Base-by-base conservation (phyloP, 2,888 invertebrate genomes). In the Magallana nippona region DNA sequence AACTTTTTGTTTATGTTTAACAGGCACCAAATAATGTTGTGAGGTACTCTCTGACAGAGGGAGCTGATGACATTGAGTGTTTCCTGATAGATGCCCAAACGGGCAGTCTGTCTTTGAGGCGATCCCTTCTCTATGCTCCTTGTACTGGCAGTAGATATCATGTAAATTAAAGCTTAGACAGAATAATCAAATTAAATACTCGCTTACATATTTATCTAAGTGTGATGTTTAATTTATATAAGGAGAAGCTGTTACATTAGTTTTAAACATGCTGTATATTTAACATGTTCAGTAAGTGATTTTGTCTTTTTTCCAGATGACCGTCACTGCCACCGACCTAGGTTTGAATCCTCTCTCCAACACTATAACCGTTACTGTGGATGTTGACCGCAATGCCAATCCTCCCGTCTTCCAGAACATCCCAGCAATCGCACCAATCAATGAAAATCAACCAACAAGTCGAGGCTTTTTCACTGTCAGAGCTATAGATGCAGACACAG, bases 21-120 rank as follows among this genome's bases (percentile, higher is more conserved):
- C 81, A 87, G 90, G 86, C 71, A 44, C 84, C 84, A 22, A 88
- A 88, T 85, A 88, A 89, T 84, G 82, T 78, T 0, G 71, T 91
- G 13, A 84, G 79, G 2, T 92, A 91, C 81, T 78, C 55, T 13
- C 86, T 92, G n/a, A 85, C 84, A 15, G 60, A 78, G 15, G 88
- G 89, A 22, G 63, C 71, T 13, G 82, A 79, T n/a, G 84, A 88
- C 71, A 27, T 79, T 10, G 13, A 83, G 19, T 89, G 89, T 83
- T 92, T 93, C 87, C 82, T 82, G 78, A 89, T 93, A 19, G 88
- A 91, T 83, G 86, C 89, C 1, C 88, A 85, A 11, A 89, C 86
- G 79, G 92, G 93, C 11, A 78, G 81, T n/a, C 71, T 88, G 44
- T 19, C 60, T 13, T 79, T 87, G 8, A 80, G 15, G 19, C 22